Evolutionary conservation across 2,797 vertebrate species (phyloP).

Genomic region (Sitta carolinensis): DNA sequence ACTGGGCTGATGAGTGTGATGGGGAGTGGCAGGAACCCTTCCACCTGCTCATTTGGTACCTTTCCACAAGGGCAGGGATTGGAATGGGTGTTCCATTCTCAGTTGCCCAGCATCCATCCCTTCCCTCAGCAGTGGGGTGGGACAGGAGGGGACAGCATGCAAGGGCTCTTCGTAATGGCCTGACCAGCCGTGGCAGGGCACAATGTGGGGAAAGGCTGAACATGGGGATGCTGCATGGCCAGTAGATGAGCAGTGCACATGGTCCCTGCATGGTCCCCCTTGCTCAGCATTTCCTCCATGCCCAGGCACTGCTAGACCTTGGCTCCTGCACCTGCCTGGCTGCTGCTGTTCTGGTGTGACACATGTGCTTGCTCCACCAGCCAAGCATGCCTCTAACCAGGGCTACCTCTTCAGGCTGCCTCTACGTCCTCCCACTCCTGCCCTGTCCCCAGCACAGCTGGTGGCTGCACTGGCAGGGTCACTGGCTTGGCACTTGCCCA

Average conservation of each 20-base stretch:
- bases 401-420: background rate
- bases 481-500: no score
- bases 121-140: background rate
- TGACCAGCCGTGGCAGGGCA: accelerated
- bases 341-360: background rate
- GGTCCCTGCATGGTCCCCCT: no score
- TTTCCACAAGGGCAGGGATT: background rate
- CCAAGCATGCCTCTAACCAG: accelerated
- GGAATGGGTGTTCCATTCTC: accelerated
- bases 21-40: background rate
- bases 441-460: background rate
- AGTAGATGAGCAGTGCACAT: accelerated
- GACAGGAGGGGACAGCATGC: accelerated
- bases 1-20: conserved; percentile 47
- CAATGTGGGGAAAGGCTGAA: accelerated
- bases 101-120: accelerated
- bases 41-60: background rate
- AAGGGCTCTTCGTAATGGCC: accelerated
- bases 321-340: background rate
- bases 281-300: background rate
- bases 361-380: accelerated
- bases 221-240: accelerated
- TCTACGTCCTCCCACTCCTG: background rate
- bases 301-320: background rate
- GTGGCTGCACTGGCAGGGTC: background rate